Evolutionary conservation across 2,888 invertebrate species (phyloP), one percentile per base, ranked within the genome.

Genomic region (Catocala nupta): DNA sequence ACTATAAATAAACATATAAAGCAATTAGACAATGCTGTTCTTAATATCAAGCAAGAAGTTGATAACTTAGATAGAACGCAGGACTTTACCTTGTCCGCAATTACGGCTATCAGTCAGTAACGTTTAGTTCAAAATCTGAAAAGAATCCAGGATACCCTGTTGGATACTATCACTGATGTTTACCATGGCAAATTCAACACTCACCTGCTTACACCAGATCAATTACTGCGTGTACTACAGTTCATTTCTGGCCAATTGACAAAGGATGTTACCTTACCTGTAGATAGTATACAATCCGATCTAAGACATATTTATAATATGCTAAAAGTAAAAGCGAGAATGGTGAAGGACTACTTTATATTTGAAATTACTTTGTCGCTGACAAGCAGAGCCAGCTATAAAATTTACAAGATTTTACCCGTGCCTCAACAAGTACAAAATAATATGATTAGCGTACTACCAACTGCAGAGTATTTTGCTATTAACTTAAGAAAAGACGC

Each of bases 301-400:
- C 44, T 55, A 11, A 43, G 33, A 44, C 7, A 60, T 12, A 10
- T 60, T n/a, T 60, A 60, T 36, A 34, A 33, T n/a, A 36, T 60
- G 25, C 9, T 63, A 13, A 43, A 44, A 50, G 50, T 55, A 1
- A 64, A 55, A 9, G 59, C 59, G 5, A 55, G 52, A 55, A 52
- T 59, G 59, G 48, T 48, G 36, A 5, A 55, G n/a, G 59, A 59
- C 5, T 64, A 51, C 25, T 55, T 58, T 25, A 60, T 64, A 48
- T 64, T 48, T 48, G 25, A 48, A 9, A 48, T 25, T 25, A 5
- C 7, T 11, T 16, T 16, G 16, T 2, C 16, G 16, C 2, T 16
- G 16, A 16, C 16, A 1, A 16, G 16, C 16, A 16, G 16, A 16
- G 16, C 1, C 16, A 16, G 16, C 16, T 16, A 16, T 2, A 16